Base-by-base conservation (phyloP, 1,140 invertebrate genomes). In the Sycobia sp. region DNA sequence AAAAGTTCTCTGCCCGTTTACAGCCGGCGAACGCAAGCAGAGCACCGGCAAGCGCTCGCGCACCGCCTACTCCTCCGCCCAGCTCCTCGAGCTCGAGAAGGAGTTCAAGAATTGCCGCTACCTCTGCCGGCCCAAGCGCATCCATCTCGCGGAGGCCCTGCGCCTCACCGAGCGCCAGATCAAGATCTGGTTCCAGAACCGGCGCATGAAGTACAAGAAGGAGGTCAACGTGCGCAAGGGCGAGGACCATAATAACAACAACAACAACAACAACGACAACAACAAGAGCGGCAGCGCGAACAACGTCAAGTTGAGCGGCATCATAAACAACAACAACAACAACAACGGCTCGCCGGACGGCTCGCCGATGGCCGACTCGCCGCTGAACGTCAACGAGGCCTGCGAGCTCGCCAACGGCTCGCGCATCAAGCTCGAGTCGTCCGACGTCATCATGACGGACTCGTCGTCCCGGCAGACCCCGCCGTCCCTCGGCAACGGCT, bases 71-170 rank as follows among this genome's bases (percentile, higher is more conserved):
- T 91, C 90, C 0, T 90, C 89, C 58, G 81, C 85, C 0, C 93
- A 96, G 74, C 78, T 95, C 18, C 86, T 94, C 1, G 88, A 92
- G 69, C 76, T 94, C 22, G 91, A 95, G 72, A 91, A 90, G 65
- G 89, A 93, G 72, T 95, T 94, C 71, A 86, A 89, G 59, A 84
- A 85, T 62, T 90, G 88, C 66, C 86, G 88, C 27, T 96, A 96
- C 70, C 88, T 98, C 78, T 97, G 95, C 72, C 86, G 95, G 75
- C 87, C 94, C 81, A 89, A 91, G 69, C 85, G 94, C 58, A 95
- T 95, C 73, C 88, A 93, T 74, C 83, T 96, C 67, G 91, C 93
- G 0, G 81, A 87, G 8, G 80, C 86, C 25, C 79, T n/a, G n/a
- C n/a, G n/a, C n/a, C n/a, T n/a, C n/a, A n/a, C n/a, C n/a, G n/a